phyloP scores from a whole-genome alignment of 2,888 invertebrate genomes.

The Anthrax anthrax region DNA sequence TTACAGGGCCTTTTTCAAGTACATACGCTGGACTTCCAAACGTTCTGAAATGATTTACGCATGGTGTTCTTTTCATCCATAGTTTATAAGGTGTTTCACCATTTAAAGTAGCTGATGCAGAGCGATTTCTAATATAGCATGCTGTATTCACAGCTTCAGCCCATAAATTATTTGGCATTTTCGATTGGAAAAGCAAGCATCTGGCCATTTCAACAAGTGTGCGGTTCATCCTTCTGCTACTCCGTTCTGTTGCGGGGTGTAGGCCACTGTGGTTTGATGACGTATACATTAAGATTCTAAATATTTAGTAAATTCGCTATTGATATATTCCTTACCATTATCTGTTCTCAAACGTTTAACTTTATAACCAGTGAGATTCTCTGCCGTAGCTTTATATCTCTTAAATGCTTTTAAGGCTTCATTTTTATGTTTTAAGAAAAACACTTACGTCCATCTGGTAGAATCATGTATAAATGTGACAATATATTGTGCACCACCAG shows the following conservation, averaged over 20 bases:
- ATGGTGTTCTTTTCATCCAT: conserved; percentile 22
- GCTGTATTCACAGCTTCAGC: conserved; percentile 15
- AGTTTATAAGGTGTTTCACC: conserved; percentile 23
- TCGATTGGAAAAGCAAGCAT: conserved; percentile 12
- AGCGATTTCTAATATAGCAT: conserved; percentile 6
- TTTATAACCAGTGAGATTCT: neutral
- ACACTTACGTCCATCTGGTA: neutral
- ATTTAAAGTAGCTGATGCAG: neutral
- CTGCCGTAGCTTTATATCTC: neutral
- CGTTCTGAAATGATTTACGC: conserved; percentile 20
- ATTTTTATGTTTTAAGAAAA: neutral
- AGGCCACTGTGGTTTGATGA: neutral
- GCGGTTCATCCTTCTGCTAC: conserved; percentile 10
- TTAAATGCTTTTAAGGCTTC: neutral
- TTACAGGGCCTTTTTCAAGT: no score
- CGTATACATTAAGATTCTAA: neutral
- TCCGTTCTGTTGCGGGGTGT: neutral
- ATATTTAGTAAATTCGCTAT: neutral
- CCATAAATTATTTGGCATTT: conserved; percentile 9
- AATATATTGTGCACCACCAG: neutral
- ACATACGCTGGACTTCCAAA: conserved; percentile 23
- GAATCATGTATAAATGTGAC: neutral
- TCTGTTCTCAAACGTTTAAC: neutral
- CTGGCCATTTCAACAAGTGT: conserved; percentile 13
- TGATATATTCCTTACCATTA: neutral